phyloP scores from a whole-genome alignment of 2,888 invertebrate species.

The Rhamnusium bicolor region DNA sequence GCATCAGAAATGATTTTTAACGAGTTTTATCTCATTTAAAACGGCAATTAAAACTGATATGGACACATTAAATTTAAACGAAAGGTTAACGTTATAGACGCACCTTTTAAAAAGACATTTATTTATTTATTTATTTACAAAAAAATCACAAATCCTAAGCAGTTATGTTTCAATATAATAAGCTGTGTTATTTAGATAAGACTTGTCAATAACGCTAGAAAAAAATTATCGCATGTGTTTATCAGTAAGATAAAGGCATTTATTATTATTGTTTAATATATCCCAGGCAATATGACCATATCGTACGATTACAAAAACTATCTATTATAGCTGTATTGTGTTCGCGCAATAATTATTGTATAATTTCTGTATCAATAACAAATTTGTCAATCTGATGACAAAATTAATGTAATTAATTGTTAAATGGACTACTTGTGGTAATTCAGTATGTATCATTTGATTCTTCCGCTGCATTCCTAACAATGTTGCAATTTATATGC shows the following conservation, averaged over 20 bases:
- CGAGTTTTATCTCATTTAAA: not conserved
- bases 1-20: not conserved
- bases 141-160: constrained; percentile 17
- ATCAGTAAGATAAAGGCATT: constrained; percentile 25
- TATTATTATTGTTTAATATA: constrained; percentile 29
- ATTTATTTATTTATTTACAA: constrained; percentile 6
- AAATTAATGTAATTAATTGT: constrained; percentile 1
- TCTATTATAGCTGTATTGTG: not conserved
- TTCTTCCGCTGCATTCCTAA: constrained; percentile 5
- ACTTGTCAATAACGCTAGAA: constrained; percentile 9
- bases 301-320: constrained; percentile 19
- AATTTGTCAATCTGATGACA: not conserved
- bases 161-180: constrained; percentile 20
- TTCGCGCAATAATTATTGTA: not conserved
- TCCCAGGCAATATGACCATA: constrained; percentile 16
- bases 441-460: not conserved
- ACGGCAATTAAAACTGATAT: not conserved
- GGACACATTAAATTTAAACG: not conserved
- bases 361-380: constrained; percentile 1
- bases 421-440: not conserved
- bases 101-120: not conserved
- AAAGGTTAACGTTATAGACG: not conserved
- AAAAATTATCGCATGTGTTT: constrained; percentile 10
- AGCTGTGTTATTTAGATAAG: constrained; percentile 26
- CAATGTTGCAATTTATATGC: not conserved